Conservation (phyloP, 2,797 vertebrate genomes). For the Macrochelys suwanniensis region DNA sequence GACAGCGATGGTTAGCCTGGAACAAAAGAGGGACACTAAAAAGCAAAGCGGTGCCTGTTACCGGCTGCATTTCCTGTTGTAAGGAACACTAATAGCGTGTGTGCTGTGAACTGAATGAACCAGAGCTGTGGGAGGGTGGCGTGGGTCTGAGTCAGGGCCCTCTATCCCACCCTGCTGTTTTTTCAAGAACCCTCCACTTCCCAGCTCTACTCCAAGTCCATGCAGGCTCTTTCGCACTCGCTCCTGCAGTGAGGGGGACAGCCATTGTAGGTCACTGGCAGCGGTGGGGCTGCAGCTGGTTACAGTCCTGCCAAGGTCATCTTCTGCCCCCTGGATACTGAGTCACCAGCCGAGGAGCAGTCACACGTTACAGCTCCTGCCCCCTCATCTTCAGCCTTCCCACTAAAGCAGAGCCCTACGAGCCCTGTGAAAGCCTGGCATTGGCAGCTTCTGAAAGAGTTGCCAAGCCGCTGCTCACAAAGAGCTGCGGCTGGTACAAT, state of each 20-base stretch:
- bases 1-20: accelerated
- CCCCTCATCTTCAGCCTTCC: neutral
- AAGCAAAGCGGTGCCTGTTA: neutral
- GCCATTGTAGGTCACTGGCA: neutral
- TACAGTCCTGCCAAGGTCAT: neutral
- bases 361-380: no score
- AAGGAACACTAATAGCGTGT: neutral
- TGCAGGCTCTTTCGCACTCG: neutral
- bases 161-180: neutral
- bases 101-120: accelerated
- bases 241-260: neutral
- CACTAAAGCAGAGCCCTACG: neutral
- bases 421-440: neutral
- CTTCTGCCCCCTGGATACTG: neutral
- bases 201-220: accelerated
- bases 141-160: neutral
- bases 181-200: neutral
- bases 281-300: neutral
- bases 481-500: accelerated
- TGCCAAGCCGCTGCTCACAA: neutral
- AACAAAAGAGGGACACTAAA: accelerated
- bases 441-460: neutral
- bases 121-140: accelerated
- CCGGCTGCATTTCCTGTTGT: accelerated
- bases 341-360: neutral